Evolutionary conservation across 2,113 vertebrate genomes (phyloP), one percentile per base, ranked within the genome.

Genomic region (Poecilia latipinna): DNA sequence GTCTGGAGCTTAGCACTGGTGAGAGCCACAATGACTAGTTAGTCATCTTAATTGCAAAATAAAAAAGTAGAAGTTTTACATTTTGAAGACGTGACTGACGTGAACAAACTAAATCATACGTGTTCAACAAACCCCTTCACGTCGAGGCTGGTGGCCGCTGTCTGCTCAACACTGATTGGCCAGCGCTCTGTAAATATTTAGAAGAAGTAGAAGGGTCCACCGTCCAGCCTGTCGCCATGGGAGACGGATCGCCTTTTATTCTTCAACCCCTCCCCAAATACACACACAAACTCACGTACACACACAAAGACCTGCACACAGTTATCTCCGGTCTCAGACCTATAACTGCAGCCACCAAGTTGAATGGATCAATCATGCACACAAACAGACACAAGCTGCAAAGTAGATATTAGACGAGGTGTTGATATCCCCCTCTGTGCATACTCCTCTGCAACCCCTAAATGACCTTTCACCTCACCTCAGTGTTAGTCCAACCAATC

Each of bases 121-220:
- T 61, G 66, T 60, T 60, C 0, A 10, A 82, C 74, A 76, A 83
- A 77, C 79, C 82, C 66, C 35, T 76, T 82, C 89, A 82, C 69
- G 77, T 65, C 78, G 62, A 75, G 77, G 65, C 83, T 74, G 88
- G 78, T 84, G 86, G 87, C 77, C 78, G 51, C 33, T 32, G 57
- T 82, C 72, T 81, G 70, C 78, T 72, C 24, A 13, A 32, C 79
- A 73, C 66, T 75, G 80, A 93, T 90, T 90, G 89, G 91, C 48
- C 28, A 31, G 31, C 12, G 2, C 81, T 92, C 74, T 92, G 86
- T 93, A 93, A 93, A 93, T 93, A 93, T 93, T 93, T 93, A 90
- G 89, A 91, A 84, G 90, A 90, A 92, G 83, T 83, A 83, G 91
- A 93, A 91, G 88, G 86, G 89, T 91, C 88, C 85, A 80, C 37